Percentiles rank a stretch among this genome's conserved stretches.
phyloP scores from a whole-genome alignment of 2,888 invertebrate genomes.

The Melinaea menophilus region DNA sequence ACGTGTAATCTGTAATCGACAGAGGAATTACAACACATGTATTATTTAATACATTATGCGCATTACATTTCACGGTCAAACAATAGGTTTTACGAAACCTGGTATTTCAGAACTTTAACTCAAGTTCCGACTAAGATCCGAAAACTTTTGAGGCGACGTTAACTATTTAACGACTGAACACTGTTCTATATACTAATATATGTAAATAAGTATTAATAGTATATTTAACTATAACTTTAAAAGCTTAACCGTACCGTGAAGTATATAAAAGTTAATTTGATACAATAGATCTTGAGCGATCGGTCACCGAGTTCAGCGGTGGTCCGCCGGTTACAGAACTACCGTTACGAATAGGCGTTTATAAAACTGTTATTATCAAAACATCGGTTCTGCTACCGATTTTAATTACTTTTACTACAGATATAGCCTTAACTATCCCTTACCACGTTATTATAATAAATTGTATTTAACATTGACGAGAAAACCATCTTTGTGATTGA shows the following conservation, averaged over 20 bases:
- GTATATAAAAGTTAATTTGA: conserved; percentile 30
- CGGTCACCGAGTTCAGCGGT: conserved; percentile 52
- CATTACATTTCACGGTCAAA: conserved; percentile 45
- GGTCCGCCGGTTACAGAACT: conserved; percentile 46
- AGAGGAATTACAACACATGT: conserved; percentile 20
- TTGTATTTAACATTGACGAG: no score
- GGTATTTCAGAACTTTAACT: no score
- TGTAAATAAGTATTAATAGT: no score
- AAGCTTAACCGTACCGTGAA: conserved; percentile 3
- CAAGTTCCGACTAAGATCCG: no score
- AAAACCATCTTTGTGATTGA: no score
- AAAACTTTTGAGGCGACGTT: no score
- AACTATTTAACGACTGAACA: no score
- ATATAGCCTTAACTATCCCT: no score
- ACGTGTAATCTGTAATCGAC: conserved; percentile 1
- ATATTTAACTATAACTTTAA: no score
- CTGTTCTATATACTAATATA: no score
- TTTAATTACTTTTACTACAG: no score
- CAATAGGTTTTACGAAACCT: conserved; percentile 50
- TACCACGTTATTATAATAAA: no score
- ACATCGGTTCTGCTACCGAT: conserved; percentile 40
- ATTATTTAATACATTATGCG: conserved; percentile 16
- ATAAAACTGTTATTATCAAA: conserved; percentile 53
- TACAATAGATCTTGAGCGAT: conserved; percentile 46
- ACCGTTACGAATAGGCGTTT: conserved; percentile 58